phyloP scores from a whole-genome alignment of 2,888 invertebrate species.

The Hypomecis atomaria region DNA sequence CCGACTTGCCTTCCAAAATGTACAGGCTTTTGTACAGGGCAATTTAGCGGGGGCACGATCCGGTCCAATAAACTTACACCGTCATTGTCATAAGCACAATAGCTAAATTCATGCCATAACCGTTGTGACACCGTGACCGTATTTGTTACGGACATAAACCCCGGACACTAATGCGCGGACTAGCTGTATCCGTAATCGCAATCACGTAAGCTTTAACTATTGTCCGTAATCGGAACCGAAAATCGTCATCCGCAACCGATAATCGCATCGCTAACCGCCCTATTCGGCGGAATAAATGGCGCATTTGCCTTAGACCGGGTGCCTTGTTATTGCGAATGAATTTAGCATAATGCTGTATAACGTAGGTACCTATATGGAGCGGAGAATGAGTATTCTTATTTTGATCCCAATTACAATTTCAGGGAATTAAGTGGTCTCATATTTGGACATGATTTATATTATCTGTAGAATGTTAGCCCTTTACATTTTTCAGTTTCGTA shows the following conservation, averaged over 20 bases:
- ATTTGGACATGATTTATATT: slow-evolving; percentile 4
- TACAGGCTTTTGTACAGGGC: background rate
- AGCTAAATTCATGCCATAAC: slow-evolving; percentile 23
- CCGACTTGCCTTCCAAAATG: background rate
- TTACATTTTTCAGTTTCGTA: too few species aligned
- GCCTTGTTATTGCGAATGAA: slow-evolving; percentile 51
- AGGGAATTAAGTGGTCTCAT: slow-evolving; percentile 35
- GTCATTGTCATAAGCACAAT: slow-evolving; percentile 20
- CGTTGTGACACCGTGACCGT: slow-evolving; percentile 21
- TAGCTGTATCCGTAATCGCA: slow-evolving; percentile 40
- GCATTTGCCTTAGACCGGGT: slow-evolving; percentile 48
- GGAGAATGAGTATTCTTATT: slow-evolving; percentile 42
- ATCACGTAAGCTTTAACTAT: slow-evolving; percentile 39
- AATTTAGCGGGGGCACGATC: slow-evolving; percentile 6
- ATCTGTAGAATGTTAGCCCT: too few species aligned
- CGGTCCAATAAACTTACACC: slow-evolving; percentile 8
- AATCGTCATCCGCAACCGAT: slow-evolving; percentile 46
- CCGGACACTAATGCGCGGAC: slow-evolving; percentile 27
- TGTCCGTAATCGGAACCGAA: slow-evolving; percentile 44
- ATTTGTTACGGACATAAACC: slow-evolving; percentile 28
- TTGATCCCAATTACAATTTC: slow-evolving; percentile 54
- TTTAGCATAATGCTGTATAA: slow-evolving; percentile 55
- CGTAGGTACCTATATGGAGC: slow-evolving; percentile 54
- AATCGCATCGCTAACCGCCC: slow-evolving; percentile 46
- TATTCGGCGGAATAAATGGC: slow-evolving; percentile 52